These are phyloP conservation scores for Agonum fuliginosum DNA, from an alignment of 2,888 invertebrate species.

Conservation along the genomic window DNA sequence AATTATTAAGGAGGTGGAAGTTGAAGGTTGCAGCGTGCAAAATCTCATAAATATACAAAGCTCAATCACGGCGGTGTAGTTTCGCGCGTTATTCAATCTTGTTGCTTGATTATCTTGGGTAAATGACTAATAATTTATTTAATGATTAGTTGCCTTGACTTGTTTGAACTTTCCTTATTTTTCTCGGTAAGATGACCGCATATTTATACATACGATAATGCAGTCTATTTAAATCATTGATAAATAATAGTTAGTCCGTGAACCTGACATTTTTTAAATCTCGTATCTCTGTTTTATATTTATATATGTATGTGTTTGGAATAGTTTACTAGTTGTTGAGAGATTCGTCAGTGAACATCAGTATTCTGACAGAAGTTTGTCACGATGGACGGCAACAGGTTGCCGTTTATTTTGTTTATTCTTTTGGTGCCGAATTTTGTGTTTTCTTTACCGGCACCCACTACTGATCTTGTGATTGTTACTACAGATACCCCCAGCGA, in stretches of 20 bases:
- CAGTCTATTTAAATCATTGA: background rate
- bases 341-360: background rate
- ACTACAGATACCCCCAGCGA: conserved; percentile 3
- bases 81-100: background rate
- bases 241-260: background rate
- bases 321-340: conserved; percentile 1
- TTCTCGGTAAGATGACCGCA: conserved; percentile 13
- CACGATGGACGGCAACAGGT: background rate
- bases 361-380: background rate
- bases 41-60: conserved; percentile 22
- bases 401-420: conserved; percentile 3
- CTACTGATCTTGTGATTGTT: background rate
- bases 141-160: conserved; percentile 27
- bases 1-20: conserved; percentile 8
- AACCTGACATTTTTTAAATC: conserved; percentile 15
- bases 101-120: conserved; percentile 11
- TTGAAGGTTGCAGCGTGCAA: conserved; percentile 35
- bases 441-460: background rate
- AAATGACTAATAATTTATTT: conserved; percentile 31
- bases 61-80: background rate
- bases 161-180: conserved; percentile 31
- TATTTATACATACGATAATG: background rate
- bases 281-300: background rate
- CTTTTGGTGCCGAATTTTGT: conserved; percentile 24
- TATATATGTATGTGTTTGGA: conserved; percentile 7